Evolutionary conservation across 2,888 invertebrate genomes (phyloP).

Genomic region (Spilarctia lutea): DNA sequence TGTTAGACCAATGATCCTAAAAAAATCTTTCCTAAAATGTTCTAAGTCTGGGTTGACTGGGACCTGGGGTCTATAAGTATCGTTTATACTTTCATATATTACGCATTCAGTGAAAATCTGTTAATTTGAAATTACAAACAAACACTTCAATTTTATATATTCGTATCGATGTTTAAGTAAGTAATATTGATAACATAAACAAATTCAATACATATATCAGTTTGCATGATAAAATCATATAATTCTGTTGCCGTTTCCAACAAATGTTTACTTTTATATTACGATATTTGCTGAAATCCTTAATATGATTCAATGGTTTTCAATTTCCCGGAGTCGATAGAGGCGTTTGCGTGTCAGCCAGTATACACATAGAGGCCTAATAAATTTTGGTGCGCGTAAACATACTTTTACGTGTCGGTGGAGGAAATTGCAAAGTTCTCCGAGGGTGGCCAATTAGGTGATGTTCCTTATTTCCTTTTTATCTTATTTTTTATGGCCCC

Average conservation of each 20-base stretch:
- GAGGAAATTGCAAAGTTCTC: slow-evolving; percentile 44
- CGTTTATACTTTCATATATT: too few relatives aligned
- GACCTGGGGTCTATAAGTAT: too few relatives aligned
- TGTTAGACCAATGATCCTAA: too few relatives aligned
- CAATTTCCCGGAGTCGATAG: slow-evolving; percentile 69
- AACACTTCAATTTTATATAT: too few relatives aligned
- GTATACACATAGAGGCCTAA: slow-evolving; percentile 34
- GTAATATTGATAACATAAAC: slow-evolving; percentile 36
- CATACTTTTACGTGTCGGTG: slow-evolving; percentile 36
- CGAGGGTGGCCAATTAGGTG: slow-evolving; percentile 45
- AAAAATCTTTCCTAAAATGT: too few relatives aligned
- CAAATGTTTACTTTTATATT: slow-evolving; percentile 69
- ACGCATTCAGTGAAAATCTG: too few relatives aligned
- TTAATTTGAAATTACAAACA: too few relatives aligned
- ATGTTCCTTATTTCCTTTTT: slow-evolving; percentile 1
- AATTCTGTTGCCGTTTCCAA: slow-evolving; percentile 64
- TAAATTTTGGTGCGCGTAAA: slow-evolving; percentile 46
- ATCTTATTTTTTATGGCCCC: slow-evolving; percentile 16
- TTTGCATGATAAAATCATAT: slow-evolving; percentile 63
- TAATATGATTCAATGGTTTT: slow-evolving; percentile 73
- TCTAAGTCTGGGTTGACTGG: too few relatives aligned
- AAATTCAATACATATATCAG: slow-evolving; percentile 63
- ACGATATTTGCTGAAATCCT: slow-evolving; percentile 69
- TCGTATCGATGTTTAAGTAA: neutral
- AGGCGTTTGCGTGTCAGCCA: slow-evolving; percentile 42